Evolutionary conservation across 2,113 vertebrate species (phyloP).

Genomic region (Calidris pugnax): DNA sequence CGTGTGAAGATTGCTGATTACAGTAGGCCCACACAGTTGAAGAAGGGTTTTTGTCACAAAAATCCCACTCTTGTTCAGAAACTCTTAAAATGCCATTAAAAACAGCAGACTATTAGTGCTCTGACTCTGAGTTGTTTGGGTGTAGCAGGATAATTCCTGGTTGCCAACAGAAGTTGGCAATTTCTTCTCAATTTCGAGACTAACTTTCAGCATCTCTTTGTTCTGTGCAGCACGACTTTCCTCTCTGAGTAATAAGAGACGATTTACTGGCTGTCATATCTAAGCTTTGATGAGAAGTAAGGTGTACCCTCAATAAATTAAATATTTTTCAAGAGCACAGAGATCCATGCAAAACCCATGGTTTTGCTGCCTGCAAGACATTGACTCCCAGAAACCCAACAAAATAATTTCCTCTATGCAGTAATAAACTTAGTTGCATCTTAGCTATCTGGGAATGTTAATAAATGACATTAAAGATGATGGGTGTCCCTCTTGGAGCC

Average conservation of each 20-base stretch:
- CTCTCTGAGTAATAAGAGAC: conserved; percentile 29
- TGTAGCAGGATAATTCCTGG: background rate
- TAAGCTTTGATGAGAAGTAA: background rate
- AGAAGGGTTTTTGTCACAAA: background rate
- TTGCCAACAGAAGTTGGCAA: background rate
- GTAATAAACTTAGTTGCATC: background rate
- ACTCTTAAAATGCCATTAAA: background rate
- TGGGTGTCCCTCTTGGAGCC: background rate
- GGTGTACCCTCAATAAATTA: conserved; percentile 37
- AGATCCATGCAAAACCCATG: background rate
- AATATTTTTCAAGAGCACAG: background rate
- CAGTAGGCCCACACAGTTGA: background rate
- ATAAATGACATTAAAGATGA: background rate
- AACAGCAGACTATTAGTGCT: background rate
- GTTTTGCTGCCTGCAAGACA: background rate
- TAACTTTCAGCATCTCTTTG: conserved; percentile 45
- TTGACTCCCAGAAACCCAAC: background rate
- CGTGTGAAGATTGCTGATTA: background rate
- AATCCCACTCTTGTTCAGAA: background rate
- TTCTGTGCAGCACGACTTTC: conserved; percentile 25
- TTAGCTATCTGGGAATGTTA: background rate
- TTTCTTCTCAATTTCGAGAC: conserved; percentile 45
- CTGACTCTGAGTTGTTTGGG: background rate
- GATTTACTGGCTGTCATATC: conserved; percentile 31
- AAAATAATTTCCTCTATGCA: background rate